These are phyloP conservation scores for Sesamia inferens DNA, from an alignment of 2,888 invertebrate genomes.

Conservation along the genomic window DNA sequence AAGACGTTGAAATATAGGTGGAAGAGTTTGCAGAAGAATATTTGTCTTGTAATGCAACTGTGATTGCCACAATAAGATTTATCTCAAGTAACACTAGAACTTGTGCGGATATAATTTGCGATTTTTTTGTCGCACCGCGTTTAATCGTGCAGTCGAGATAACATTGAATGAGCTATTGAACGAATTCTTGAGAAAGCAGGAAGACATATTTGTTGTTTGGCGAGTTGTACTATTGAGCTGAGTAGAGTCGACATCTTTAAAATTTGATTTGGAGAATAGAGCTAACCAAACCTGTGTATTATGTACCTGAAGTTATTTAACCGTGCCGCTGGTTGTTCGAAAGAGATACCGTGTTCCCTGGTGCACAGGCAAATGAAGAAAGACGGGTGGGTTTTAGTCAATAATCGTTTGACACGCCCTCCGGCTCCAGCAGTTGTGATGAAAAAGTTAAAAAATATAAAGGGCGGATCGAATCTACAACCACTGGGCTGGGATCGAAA, in stretches of 20 bases:
- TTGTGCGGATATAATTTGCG: slow-evolving; percentile 79
- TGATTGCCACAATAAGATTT: slow-evolving; percentile 73
- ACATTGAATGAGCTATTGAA: slow-evolving; percentile 71
- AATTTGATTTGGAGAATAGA: background rate
- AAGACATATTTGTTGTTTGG: slow-evolving; percentile 73
- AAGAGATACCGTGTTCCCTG: too few species aligned
- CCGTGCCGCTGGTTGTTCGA: too few species aligned
- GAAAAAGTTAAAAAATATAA: background rate
- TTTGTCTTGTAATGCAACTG: slow-evolving; percentile 43
- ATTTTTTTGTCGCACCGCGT: slow-evolving; percentile 70
- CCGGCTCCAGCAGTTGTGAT: background rate
- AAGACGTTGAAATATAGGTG: slow-evolving; percentile 9
- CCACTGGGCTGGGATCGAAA: background rate
- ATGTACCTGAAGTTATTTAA: too few species aligned
- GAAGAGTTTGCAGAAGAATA: slow-evolving; percentile 2
- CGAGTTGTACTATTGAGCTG: slow-evolving; percentile 59
- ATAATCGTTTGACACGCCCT: too few species aligned
- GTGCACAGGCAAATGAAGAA: too few species aligned
- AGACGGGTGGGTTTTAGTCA: too few species aligned
- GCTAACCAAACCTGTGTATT: background rate
- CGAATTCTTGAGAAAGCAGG: slow-evolving; percentile 69
- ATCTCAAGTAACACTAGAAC: slow-evolving; percentile 84
- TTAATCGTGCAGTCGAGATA: slow-evolving; percentile 72
- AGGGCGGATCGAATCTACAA: background rate
- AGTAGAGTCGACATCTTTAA: slow-evolving; percentile 53